Percentiles rank a stretch among this genome's conserved stretches.
These are phyloP conservation scores for Anneissia japonica DNA, from an alignment of 35 echinoderm and acorn worm species.

Conservation along the genomic window DNA sequence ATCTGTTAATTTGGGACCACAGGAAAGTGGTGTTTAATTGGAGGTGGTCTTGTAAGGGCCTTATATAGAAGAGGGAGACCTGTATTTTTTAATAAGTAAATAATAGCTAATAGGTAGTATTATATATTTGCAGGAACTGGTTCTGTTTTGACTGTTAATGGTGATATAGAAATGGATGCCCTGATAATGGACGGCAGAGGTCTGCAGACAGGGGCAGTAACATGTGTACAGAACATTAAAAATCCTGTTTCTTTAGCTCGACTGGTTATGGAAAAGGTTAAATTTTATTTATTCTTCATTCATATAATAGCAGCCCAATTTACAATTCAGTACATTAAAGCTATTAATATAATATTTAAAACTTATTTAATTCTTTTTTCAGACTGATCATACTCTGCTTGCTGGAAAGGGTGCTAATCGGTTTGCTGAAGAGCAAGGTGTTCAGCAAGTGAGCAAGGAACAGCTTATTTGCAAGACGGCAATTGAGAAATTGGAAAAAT, in stretches of 20 bases:
- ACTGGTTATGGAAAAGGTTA: constrained; percentile 85
- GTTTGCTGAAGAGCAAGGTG: constrained; percentile 75
- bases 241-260: constrained; percentile 82
- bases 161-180: constrained; percentile 65
- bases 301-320: neutral
- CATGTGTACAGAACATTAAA: constrained; percentile 65
- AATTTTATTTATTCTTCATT: neutral
- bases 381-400: constrained; percentile 81
- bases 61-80: too few relatives aligned
- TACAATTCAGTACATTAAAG: too few relatives aligned
- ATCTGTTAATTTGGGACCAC: too few relatives aligned
- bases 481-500: neutral
- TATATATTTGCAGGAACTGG: constrained; percentile 20
- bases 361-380: neutral
- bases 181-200: constrained; percentile 82
- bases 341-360: too few relatives aligned
- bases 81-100: too few relatives aligned
- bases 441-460: constrained; percentile 34
- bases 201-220: constrained; percentile 55
- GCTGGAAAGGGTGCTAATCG: constrained; percentile 73
- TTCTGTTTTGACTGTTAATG: constrained; percentile 38
- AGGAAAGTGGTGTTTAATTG: too few relatives aligned
- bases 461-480: constrained; percentile 7
- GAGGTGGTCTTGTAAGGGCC: too few relatives aligned
- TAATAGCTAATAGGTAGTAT: too few relatives aligned